Conservation (phyloP, 2,113 vertebrate species). For the Xenopus borealis region DNA sequence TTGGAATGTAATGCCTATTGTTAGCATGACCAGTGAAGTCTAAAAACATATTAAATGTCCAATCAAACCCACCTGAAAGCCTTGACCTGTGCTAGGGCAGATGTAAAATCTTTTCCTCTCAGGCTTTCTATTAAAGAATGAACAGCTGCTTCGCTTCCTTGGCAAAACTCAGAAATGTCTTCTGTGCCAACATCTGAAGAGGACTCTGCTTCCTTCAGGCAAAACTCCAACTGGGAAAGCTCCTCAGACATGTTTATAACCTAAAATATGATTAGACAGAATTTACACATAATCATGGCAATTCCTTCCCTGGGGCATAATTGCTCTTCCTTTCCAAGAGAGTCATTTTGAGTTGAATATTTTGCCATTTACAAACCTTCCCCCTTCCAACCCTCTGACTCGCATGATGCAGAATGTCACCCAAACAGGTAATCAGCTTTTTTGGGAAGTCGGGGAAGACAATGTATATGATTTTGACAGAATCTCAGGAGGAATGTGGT, state of each 20-base stretch:
- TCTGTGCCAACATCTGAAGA: conserved; percentile 70
- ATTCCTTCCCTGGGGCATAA: no score
- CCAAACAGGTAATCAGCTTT: no score
- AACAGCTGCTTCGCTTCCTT: conserved; percentile 88
- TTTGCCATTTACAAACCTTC: no score
- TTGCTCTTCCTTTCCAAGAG: no score
- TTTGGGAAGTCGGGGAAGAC: no score
- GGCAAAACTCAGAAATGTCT: conserved; percentile 82
- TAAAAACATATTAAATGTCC: no score
- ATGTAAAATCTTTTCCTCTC: conserved; percentile 80
- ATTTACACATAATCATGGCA: conserved; percentile 33
- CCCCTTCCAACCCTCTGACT: no score
- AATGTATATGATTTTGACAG: not conserved
- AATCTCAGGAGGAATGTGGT: not conserved
- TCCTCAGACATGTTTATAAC: conserved; percentile 97
- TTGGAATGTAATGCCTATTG: no score
- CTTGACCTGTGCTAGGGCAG: conserved; percentile 90
- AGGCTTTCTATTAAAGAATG: conserved; percentile 90
- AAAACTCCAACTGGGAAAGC: conserved; percentile 82
- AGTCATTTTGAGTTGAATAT: no score
- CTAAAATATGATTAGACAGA: conserved; percentile 54
- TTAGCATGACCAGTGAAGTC: no score
- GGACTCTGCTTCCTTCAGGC: conserved; percentile 84
- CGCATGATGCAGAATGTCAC: no score
- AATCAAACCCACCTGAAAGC: conserved; percentile 75